These are phyloP conservation scores for Hermodice carunculata DNA, from an alignment of 2,888 invertebrate species.

Conservation along the genomic window DNA sequence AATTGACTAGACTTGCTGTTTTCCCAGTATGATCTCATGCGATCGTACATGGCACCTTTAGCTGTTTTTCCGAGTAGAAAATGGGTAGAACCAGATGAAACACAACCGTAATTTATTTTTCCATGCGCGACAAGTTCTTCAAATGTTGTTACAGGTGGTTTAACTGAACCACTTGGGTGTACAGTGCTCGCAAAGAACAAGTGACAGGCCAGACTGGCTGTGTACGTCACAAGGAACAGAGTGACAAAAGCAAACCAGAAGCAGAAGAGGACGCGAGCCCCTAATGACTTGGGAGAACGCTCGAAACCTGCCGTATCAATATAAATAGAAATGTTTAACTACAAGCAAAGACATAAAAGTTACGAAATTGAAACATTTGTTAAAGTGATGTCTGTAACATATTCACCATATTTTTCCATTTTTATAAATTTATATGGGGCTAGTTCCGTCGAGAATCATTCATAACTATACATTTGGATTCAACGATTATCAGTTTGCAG, in stretches of 20 bases:
- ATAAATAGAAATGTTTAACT: too few relatives aligned
- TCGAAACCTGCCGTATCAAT: constrained; percentile 41
- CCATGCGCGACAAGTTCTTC: constrained; percentile 18
- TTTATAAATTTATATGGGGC: too few relatives aligned
- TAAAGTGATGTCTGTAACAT: too few relatives aligned
- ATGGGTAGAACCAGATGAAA: too few relatives aligned
- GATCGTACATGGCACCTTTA: not conserved
- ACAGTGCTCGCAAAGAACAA: constrained; percentile 38
- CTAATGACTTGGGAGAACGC: constrained; percentile 26
- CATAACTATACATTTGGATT: too few relatives aligned
- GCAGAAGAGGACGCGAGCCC: constrained; percentile 17
- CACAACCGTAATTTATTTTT: too few relatives aligned
- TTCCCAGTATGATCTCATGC: constrained; percentile 19
- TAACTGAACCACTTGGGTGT: constrained; percentile 6
- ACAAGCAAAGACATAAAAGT: too few relatives aligned
- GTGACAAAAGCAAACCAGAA: constrained; percentile 41
- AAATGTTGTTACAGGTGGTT: constrained; percentile 10
- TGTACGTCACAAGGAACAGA: constrained; percentile 35
- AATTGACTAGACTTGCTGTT: not conserved
- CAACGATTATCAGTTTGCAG: too few relatives aligned
- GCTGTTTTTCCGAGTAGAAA: not conserved
- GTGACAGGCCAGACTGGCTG: constrained; percentile 27
- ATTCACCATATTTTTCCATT: too few relatives aligned
- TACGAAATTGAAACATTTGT: too few relatives aligned
- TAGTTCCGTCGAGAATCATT: too few relatives aligned